These are phyloP conservation scores for Crematogaster levior DNA, from an alignment of 2,888 invertebrate genomes.

Conservation along the genomic window DNA sequence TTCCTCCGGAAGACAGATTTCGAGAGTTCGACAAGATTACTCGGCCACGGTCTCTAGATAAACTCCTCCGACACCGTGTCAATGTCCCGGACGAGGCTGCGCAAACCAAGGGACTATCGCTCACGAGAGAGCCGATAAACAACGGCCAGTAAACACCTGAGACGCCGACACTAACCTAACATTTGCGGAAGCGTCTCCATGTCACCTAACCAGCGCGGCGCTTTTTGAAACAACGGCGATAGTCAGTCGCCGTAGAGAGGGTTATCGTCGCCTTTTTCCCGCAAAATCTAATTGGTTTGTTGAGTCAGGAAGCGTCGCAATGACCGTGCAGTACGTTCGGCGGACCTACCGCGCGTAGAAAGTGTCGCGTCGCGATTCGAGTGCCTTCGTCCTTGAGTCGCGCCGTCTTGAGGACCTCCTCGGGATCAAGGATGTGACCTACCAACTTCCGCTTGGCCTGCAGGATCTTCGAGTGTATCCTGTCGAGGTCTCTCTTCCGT, in stretches of 20 bases:
- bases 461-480: constrained; percentile 20
- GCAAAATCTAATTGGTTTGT: not conserved
- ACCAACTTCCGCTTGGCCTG: constrained; percentile 26
- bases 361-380: not conserved
- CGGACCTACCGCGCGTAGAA: not conserved
- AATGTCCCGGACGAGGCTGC: not conserved
- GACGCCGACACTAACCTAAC: constrained; percentile 22
- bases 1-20: not conserved
- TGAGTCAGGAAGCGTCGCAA: not conserved
- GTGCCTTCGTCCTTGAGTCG: not conserved
- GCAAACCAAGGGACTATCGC: not conserved
- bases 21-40: not conserved
- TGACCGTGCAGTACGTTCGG: not conserved
- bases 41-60: not conserved
- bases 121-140: not conserved
- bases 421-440: not conserved
- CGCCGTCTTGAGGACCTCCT: no score
- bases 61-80: not conserved
- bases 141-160: not conserved
- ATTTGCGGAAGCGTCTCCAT: not conserved
- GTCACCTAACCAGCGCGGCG: not conserved
- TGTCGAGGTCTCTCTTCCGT: constrained; percentile 9
- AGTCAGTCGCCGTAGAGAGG: not conserved
- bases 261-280: not conserved
- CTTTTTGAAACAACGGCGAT: not conserved